Base-by-base conservation (phyloP, 2,113 vertebrate genomes). In the Oncorhynchus masou region DNA sequence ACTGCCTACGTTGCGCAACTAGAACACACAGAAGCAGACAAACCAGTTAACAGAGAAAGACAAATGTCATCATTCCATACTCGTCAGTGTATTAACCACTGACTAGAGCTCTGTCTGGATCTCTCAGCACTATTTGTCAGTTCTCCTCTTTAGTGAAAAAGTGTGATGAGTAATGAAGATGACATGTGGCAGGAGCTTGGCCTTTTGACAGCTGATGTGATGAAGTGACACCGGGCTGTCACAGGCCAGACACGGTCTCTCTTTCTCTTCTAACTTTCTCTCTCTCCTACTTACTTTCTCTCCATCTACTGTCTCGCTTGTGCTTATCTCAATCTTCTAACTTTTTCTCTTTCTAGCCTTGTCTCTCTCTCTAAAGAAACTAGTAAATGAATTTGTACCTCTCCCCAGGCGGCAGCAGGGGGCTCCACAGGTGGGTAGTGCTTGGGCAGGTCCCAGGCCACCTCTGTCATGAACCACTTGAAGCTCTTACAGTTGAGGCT, bases 381-480 rank as follows among this genome's bases (percentile, higher is more conserved):
- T 19, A 19, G 51, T 54, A 54, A 54, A 54, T 15, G 11, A 8
- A 8, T 7, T 5, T 91, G 88, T 88, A 96, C 98, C 95, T 98
- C 96, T 75, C 97, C 98, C 98, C 98, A 99, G 0, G 97, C 97
- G 0, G 95, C 96, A 0, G 98, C 96, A 0, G 97, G 95, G 7
- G 97, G 98, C 84, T 99, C 98, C 91, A 99, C 97, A 0, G 96
- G 96, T 0, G 97, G 98, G 88, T 99, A 99, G 85, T 95, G 96
- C 68, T 96, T 96, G 16, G 97, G 94, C 85, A 99, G 89, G 79
- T 99, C 98, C 97, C 97, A 99, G 0, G 98, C 98, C 0, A 99
- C 96, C 79, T 97, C 88, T 0, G 76, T 95, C 98, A 99, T 99
- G 89, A 99, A 99, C 98, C 98, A 99, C 81, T 91, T 95, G 92